phyloP scores from a whole-genome alignment of 2,888 invertebrate genomes.

The Pseudeuparius sepicola region DNA sequence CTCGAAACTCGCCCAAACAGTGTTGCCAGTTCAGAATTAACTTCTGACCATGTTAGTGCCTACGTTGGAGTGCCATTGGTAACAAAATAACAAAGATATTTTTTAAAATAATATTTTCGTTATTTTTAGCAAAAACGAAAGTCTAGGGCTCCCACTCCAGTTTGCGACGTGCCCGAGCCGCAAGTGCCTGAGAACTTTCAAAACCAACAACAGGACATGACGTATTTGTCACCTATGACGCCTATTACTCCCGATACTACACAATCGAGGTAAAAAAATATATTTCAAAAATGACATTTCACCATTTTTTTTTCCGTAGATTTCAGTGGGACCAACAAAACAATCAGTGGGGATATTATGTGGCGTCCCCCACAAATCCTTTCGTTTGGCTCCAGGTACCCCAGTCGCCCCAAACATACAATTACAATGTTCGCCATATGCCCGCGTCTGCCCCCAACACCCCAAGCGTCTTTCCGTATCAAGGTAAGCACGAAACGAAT shows the following conservation, averaged over 20 bases:
- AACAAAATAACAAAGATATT: conserved; percentile 13
- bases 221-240: not conserved
- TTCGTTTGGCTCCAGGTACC: too few relatives aligned
- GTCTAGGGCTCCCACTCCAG: not conserved
- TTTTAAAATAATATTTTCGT: too few relatives aligned
- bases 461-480: conserved; percentile 29
- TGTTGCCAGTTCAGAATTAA: conserved; percentile 17
- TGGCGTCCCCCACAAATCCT: conserved; percentile 21
- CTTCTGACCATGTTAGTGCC: conserved; percentile 21
- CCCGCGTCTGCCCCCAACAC: conserved; percentile 31
- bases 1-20: too few relatives aligned
- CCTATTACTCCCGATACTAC: not conserved
- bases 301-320: conserved; percentile 4
- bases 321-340: too few relatives aligned
- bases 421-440: conserved; percentile 27
- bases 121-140: conserved; percentile 1
- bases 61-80: conserved; percentile 31
- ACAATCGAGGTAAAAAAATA: not conserved
- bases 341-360: too few relatives aligned
- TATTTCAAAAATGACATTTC: too few relatives aligned
- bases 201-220: not conserved
- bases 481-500: conserved; percentile 29
- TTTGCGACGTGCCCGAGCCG: too few relatives aligned
- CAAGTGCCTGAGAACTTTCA: too few relatives aligned
- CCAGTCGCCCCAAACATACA: conserved; percentile 21